Base-by-base conservation (phyloP, 2,888 invertebrate species). In the Rhamnusium bicolor region DNA sequence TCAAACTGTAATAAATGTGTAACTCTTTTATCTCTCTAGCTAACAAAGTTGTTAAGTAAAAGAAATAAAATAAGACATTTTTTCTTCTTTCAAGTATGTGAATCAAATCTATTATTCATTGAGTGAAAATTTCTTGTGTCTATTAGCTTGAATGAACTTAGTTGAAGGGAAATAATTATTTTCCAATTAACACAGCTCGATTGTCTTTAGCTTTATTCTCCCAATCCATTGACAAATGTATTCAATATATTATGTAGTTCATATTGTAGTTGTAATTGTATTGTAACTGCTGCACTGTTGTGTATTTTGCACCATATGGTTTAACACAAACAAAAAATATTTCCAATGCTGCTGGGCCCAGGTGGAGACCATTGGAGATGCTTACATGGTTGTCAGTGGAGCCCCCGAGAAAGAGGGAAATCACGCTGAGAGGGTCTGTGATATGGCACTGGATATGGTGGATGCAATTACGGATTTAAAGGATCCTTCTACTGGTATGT, bases 351-450 rank as follows among this genome's bases (percentile, higher is more conserved):
- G 72, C 73, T 76, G 72, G 68, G 79, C 83, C 27, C 86, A 97
- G 96, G 96, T 97, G 47, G 98, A 98, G 89, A 98, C 98, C 0
- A 98, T 98, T 80, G 98, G 98, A 0, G 98, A 99, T 86, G 98
- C 98, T 0, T 99, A 98, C 87, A 98, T 99, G 98, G 97, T 98
- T 0, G 98, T 98, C 0, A 95, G 97, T 0, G 98, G 98, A 0
- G 98, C 98, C 0, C 98, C 98, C 0, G 95, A 95, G 80, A 94
- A 95, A 82, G 96, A 96, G 84, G 91, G 91, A 65, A 95, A 96
- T 85, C 98, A 99, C 86, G 97, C 98, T 0, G 95, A 96, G 86
- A 93, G 95, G 83, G 95, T 97, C 5, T 97, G 96, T 85, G 95
- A 97, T 85, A 98, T 98, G 98, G 98, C 98, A 0, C 89, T 98